Evolutionary conservation across 2,797 vertebrate species (phyloP).

Genomic region (Mus spretus): DNA sequence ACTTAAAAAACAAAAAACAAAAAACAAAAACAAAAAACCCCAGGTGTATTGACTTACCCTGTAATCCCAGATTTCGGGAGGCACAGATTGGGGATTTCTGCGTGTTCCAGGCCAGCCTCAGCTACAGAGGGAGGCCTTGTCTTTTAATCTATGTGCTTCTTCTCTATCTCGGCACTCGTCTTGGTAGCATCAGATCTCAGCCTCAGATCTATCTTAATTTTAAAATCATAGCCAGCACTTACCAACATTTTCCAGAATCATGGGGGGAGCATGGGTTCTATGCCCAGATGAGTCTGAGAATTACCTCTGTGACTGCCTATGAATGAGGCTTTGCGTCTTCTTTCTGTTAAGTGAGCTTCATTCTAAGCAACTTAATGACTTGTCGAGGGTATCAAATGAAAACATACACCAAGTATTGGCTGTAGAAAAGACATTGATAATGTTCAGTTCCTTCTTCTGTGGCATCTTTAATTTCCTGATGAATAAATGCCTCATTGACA

Average conservation of each 20-base stretch:
- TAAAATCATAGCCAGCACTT: background rate
- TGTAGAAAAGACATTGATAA: background rate
- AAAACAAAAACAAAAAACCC: too few relatives aligned
- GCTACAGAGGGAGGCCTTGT: background rate
- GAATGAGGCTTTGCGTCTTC: background rate
- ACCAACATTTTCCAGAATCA: background rate
- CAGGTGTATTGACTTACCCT: background rate
- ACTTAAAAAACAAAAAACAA: too few relatives aligned
- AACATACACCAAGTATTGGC: background rate
- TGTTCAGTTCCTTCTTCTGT: background rate
- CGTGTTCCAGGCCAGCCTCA: background rate
- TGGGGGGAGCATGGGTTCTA: background rate
- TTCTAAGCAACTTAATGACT: background rate
- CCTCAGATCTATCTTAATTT: background rate
- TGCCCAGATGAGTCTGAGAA: background rate
- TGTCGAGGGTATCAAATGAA: background rate
- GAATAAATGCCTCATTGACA: constrained; percentile 37
- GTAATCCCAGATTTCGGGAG: background rate
- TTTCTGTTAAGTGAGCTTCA: background rate
- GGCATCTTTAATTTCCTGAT: constrained; percentile 28
- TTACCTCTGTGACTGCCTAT: background rate
- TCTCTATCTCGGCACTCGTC: background rate
- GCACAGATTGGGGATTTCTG: background rate
- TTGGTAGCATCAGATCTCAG: background rate
- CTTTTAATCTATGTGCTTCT: background rate